Base-by-base conservation (phyloP, 92 coral and sea anemone species). In the Parazoanthus atlanticus region DNA sequence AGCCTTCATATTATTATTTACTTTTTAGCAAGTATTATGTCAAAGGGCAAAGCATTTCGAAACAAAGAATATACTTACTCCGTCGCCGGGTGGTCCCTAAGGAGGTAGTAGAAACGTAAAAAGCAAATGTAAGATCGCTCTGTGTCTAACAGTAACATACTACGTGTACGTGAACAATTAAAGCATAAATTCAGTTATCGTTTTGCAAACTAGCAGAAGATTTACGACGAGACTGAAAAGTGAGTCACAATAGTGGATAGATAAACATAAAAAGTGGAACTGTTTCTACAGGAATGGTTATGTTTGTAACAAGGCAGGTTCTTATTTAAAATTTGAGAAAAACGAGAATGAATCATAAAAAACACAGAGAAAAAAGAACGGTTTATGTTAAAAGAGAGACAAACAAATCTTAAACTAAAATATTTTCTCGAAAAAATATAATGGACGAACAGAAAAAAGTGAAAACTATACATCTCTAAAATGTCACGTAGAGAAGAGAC, bases 61-160 rank as follows among this genome's bases (percentile, higher is more conserved):
- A 61, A 61, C 28, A 61, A 21, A 23, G 26, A 61, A 25, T 26
- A 3, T 88, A 94, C 96, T 94, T 93, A 96, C 99, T 38, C 92
- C 91, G 82, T 95, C 98, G 82, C 96, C 99, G 79, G 99, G 95
- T 41, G 99, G 96, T 73, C 99, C 99, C 99, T 96, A 90, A 61
- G 73, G 64, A 78, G n/a, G n/a, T n/a, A 58, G 71, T n/a, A 85
- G 36, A 72, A 23, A 56, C 19, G 26, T 71, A 29, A 34, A 75
- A 65, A 33, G 16, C 82, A 40, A 89, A 32, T 6, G 77, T 82
- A 31, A 56, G 49, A 8, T 54, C 41, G 38, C 12, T 21, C 2
- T 7, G 41, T 74, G 46, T 16, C 23, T 10, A 72, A 72, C 33
- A 72, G 76, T 66, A 66, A 21, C 4, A 46, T 11, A 61, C 26